phyloP scores from a whole-genome alignment of 2,113 vertebrate species.

The Struthio camelus region DNA sequence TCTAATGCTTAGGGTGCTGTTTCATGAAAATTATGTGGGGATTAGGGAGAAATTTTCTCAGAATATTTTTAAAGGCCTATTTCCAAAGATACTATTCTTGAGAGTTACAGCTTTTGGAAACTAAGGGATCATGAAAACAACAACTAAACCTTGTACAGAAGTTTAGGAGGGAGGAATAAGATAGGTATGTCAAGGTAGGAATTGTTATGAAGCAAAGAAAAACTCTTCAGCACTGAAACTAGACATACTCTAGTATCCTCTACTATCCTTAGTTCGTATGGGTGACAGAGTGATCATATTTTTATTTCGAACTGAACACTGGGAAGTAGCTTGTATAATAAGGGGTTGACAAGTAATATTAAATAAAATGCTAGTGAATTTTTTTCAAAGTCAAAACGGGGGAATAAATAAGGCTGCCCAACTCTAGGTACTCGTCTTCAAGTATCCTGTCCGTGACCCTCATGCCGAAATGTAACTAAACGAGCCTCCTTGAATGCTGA shows the following conservation, averaged over 20 bases:
- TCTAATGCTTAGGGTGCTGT: neutral
- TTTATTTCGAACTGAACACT: neutral
- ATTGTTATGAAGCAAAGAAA: neutral
- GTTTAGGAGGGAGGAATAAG: neutral
- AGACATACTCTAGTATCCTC: rapidly evolving
- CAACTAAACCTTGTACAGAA: neutral
- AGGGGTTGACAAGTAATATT: neutral
- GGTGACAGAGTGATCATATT: rapidly evolving
- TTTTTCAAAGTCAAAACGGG: neutral
- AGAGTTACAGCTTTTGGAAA: neutral
- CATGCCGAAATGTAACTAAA: neutral
- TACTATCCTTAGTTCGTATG: neutral
- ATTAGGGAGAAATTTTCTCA: neutral
- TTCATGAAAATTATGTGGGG: neutral
- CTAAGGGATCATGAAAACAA: neutral
- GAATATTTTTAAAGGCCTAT: neutral
- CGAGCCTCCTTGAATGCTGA: neutral
- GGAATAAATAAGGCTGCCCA: neutral
- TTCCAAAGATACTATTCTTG: neutral
- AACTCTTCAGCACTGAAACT: neutral
- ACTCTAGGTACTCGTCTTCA: rapidly evolving
- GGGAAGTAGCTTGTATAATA: neutral
- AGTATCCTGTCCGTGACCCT: neutral
- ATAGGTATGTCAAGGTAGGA: neutral
- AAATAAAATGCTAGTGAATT: neutral